phyloP scores from a whole-genome alignment of 37 sponge, comb jelly and placozoan species.

The Halisarca cf. caerulea region DNA sequence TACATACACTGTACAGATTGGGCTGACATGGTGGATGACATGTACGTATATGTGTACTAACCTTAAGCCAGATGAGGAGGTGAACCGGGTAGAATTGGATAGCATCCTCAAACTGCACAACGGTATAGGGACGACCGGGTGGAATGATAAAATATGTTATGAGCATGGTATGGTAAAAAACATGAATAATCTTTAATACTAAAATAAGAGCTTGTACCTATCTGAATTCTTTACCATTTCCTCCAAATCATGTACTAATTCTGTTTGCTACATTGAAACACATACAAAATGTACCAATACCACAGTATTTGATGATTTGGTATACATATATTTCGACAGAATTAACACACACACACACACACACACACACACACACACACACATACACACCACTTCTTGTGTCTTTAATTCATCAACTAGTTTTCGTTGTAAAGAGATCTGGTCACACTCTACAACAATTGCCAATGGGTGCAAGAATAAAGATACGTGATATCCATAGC shows the following conservation, averaged over 20 bases:
- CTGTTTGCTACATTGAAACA: not conserved
- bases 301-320: too few relatives aligned
- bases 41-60: too few relatives aligned
- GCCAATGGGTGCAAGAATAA: too few relatives aligned
- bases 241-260: not conserved
- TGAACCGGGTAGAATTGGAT: not conserved
- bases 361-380: conserved; percentile 23
- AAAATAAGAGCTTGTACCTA: too few relatives aligned
- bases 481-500: too few relatives aligned
- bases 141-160: not conserved
- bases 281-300: too few relatives aligned
- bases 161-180: not conserved
- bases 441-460: not conserved
- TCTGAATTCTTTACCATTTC: not conserved
- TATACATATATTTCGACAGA: too few relatives aligned
- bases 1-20: too few relatives aligned
- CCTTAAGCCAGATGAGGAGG: not conserved
- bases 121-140: not conserved
- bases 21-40: too few relatives aligned
- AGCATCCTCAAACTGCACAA: not conserved
- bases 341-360: not conserved
- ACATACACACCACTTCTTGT: not conserved
- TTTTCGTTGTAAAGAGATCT: not conserved
- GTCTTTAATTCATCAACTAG: not conserved
- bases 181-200: too few relatives aligned